A percentile compares a stretch with the other conserved stretches of the same genome.
Conservation (phyloP, 2,888 invertebrate species). For the Rhagonycha lutea region DNA sequence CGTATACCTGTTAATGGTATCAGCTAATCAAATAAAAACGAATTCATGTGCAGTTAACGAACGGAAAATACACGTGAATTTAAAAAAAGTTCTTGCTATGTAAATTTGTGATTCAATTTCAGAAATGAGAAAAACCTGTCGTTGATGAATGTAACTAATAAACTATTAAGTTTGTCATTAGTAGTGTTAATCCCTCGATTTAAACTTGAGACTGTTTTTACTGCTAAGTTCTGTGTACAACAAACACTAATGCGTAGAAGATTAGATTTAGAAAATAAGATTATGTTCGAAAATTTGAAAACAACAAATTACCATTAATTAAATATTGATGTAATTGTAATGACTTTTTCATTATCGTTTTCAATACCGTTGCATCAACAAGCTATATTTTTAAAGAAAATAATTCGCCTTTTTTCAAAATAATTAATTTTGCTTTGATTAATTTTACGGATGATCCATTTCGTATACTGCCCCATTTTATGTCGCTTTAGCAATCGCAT, state of each 20-base stretch:
- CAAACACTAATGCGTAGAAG: not conserved
- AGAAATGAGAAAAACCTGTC: not conserved
- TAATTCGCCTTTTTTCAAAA: not conserved
- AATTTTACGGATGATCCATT: not conserved
- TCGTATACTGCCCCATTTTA: not conserved
- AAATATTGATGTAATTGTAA: not conserved
- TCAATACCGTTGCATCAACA: not conserved
- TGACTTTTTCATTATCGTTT: not conserved
- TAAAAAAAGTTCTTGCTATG: not conserved
- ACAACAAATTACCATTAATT: not conserved
- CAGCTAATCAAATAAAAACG: not conserved
- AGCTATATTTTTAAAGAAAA: not conserved
- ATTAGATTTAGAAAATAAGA: not conserved
- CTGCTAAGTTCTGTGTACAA: not conserved
- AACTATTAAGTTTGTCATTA: not conserved
- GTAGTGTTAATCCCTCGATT: not conserved
- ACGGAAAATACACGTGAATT: not conserved
- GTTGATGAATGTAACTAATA: not conserved
- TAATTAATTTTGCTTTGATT: not conserved
- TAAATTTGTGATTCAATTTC: not conserved
- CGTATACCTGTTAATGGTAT: not conserved
- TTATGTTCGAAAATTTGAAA: not conserved
- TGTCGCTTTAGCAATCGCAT: not conserved
- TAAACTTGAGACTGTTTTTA: not conserved
- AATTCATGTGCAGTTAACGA: not conserved